Percentiles rank a stretch among this genome's conserved stretches.
phyloP scores from a whole-genome alignment of 1,140 invertebrate genomes.

The Drosophila lacteicornis region DNA sequence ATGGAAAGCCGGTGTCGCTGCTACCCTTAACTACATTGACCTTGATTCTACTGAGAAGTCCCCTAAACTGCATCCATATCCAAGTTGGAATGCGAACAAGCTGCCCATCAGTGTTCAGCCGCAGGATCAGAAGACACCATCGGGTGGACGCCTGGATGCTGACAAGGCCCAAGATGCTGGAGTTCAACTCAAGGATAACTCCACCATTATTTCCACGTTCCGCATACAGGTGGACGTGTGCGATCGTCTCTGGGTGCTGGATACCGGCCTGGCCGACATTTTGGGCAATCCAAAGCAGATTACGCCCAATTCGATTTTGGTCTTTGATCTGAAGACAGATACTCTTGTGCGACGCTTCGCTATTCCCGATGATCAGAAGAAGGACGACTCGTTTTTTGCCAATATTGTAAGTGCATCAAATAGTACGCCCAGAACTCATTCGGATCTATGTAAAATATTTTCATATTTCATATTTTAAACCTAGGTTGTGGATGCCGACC shows the following conservation, averaged over 20 bases:
- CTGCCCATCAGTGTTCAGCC: conserved; percentile 85
- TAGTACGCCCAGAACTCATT: neutral
- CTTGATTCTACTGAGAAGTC: conserved; percentile 86
- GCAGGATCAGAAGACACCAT: conserved; percentile 61
- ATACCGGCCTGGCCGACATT: conserved; percentile 90
- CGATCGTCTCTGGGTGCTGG: conserved; percentile 91
- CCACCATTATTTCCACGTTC: conserved; percentile 88
- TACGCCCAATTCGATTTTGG: conserved; percentile 88
- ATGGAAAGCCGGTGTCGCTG: conserved; percentile 90
- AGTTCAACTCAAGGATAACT: conserved; percentile 85
- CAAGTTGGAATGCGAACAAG: conserved; percentile 88
- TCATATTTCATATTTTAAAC: neutral
- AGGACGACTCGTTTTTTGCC: conserved; percentile 90
- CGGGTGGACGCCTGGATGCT: conserved; percentile 80
- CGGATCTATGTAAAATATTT: neutral
- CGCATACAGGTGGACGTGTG: conserved; percentile 89
- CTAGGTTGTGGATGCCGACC: conserved; percentile 88
- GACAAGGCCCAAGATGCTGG: conserved; percentile 71
- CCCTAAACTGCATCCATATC: conserved; percentile 89
- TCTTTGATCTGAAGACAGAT: conserved; percentile 91
- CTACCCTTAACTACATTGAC: conserved; percentile 90
- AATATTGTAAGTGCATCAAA: conserved; percentile 86
- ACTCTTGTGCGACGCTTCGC: conserved; percentile 88
- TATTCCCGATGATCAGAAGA: conserved; percentile 88
- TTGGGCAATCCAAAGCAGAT: conserved; percentile 87